Base-by-base conservation (phyloP, 2,888 invertebrate genomes). In the Lathronympha strigana region DNA sequence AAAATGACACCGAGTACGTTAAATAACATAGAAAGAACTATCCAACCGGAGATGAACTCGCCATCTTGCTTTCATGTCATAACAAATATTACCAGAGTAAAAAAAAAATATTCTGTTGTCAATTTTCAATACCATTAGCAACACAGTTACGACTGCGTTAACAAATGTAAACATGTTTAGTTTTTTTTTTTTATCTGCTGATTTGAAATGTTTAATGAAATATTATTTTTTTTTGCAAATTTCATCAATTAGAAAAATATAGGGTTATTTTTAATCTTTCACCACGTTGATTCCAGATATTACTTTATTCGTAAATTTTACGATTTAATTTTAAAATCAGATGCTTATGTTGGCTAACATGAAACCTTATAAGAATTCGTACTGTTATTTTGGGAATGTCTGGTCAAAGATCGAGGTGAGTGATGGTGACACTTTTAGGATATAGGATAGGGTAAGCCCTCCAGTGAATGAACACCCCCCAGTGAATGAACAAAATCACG, bases 11-110 rank as follows among this genome's bases (percentile, higher is more conserved):
- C 76, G 83, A 84, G 83, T 80, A 81, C 80, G 77, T 81, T 81
- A 88, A 86, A 79, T 87, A 87, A 83, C 86, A 83, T 88, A 83
- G 85, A 78, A 76, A 85, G 86, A 83, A 84, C 88, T 81, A 89
- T 87, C 87, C 87, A 86, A 90, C 82, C 87, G 82, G 87, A 90
- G 92, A 90, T 87, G 88, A 90, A 88, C 87, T 87, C 92, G 92
- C 92, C 92, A 92, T 92, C 90, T 92, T 92, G 90, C 90, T 88
- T 88, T 88, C 84, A 84, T 84, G 88, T 88, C 89, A 90, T 79
- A 84, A 75, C 77, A 84, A 86, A 80, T 74, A 72, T 68, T 81
- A 74, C 84, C 90, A 90, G 83, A 73, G 81, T 75, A 68, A 83
- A 80, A 72, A 73, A 63, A 73, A 72, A 73, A 67, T 66, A 47